Conservation (phyloP, 2,888 invertebrate genomes). For the Parnassius smintheus region DNA sequence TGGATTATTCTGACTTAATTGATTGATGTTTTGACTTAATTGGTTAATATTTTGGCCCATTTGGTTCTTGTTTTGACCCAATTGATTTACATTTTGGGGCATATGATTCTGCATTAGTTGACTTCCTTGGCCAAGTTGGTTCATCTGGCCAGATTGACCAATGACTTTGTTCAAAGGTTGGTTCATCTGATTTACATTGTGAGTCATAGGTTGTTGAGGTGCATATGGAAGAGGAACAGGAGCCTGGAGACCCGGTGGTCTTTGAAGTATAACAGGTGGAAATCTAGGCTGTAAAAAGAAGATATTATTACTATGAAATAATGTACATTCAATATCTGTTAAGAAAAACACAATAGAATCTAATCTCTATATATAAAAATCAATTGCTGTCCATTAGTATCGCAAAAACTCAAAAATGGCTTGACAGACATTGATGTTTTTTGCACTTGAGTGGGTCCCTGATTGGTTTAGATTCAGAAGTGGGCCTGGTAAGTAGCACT, state of each 20-base stretch:
- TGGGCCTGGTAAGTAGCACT: too few relatives aligned
- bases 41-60: slow-evolving; percentile 44
- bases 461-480: too few relatives aligned
- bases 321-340: too few relatives aligned
- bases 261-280: slow-evolving; percentile 69
- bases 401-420: too few relatives aligned
- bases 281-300: slow-evolving; percentile 59
- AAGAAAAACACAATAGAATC: too few relatives aligned
- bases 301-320: not conserved
- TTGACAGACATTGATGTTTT: too few relatives aligned
- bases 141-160: slow-evolving; percentile 41
- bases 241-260: slow-evolving; percentile 68
- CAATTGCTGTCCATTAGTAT: too few relatives aligned
- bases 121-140: slow-evolving; percentile 35
- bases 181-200: slow-evolving; percentile 53
- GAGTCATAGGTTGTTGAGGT: slow-evolving; percentile 56
- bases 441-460: too few relatives aligned
- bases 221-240: slow-evolving; percentile 69
- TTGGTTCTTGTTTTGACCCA: slow-evolving; percentile 42
- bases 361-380: too few relatives aligned
- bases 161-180: slow-evolving; percentile 56
- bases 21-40: slow-evolving; percentile 40
- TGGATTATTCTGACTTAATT: slow-evolving; percentile 40
- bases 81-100: slow-evolving; percentile 32
- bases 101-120: slow-evolving; percentile 33